Evolutionary conservation across 2,797 vertebrate species (phyloP).

Genomic region (Rhinogobio ventralis): DNA sequence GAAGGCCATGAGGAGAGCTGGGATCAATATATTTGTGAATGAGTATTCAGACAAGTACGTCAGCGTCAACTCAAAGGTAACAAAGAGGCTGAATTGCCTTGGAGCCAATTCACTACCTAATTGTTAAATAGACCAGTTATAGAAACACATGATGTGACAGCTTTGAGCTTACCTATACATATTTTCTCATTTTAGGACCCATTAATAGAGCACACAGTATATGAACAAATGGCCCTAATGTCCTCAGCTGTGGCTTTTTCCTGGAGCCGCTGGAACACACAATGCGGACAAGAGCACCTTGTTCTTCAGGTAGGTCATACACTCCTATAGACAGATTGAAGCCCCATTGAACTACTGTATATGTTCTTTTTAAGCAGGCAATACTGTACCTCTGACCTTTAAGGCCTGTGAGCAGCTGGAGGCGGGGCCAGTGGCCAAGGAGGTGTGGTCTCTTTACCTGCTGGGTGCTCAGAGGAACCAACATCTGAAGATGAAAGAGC

Average conservation of each 20-base stretch:
- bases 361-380: background rate
- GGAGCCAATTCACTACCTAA: background rate
- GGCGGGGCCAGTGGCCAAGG: slow-evolving; percentile 45
- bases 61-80: slow-evolving; percentile 80
- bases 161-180: background rate
- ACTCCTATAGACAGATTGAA: background rate
- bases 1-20: slow-evolving; percentile 76
- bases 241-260: slow-evolving; percentile 84
- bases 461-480: slow-evolving; percentile 81
- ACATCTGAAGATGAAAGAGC: slow-evolving; percentile 80
- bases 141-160: background rate
- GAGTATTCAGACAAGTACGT: slow-evolving; percentile 80
- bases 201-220: slow-evolving; percentile 78
- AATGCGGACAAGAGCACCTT: slow-evolving; percentile 76
- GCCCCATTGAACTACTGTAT: background rate
- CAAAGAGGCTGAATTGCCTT: background rate
- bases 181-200: slow-evolving; percentile 71
- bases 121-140: background rate
- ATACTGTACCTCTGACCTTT: slow-evolving; percentile 5
- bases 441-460: slow-evolving; percentile 81
- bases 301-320: slow-evolving; percentile 81
- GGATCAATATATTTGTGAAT: slow-evolving; percentile 89
- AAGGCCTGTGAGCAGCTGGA: slow-evolving; percentile 81
- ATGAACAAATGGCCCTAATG: slow-evolving; percentile 89
- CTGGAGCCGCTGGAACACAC: slow-evolving; percentile 90